phyloP scores from a whole-genome alignment of 2,797 vertebrate genomes.

The Acanthurus lineatus region DNA sequence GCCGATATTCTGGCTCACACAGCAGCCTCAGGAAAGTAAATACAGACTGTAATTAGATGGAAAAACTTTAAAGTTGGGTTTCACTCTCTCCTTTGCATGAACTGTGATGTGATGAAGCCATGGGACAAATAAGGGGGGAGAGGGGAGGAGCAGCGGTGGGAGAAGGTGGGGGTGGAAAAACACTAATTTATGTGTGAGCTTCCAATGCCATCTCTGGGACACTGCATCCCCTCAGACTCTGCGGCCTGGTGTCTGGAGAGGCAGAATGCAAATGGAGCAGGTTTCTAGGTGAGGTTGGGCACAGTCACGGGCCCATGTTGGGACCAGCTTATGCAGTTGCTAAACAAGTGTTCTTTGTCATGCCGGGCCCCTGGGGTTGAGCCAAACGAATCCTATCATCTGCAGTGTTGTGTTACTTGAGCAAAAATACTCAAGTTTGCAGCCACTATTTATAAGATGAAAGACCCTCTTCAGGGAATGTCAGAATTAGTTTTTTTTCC shows the following conservation, averaged over 20 bases:
- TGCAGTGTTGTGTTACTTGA: constrained; percentile 81
- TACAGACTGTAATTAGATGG: constrained; percentile 77
- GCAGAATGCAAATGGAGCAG: constrained; percentile 80
- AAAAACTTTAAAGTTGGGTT: constrained; percentile 77
- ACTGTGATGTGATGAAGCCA: constrained; percentile 79
- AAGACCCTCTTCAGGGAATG: constrained; percentile 85
- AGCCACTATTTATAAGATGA: constrained; percentile 88
- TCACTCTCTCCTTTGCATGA: constrained; percentile 78
- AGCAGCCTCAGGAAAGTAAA: constrained; percentile 77
- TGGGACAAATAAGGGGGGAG: constrained; percentile 73
- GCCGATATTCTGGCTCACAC: constrained; percentile 60
- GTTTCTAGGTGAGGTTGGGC: constrained; percentile 79
- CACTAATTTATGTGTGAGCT: constrained; percentile 81
- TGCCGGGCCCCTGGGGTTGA: constrained; percentile 75
- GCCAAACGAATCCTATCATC: constrained; percentile 81
- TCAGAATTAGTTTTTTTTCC: constrained; percentile 80
- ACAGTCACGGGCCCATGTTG: constrained; percentile 77
- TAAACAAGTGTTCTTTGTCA: constrained; percentile 86
- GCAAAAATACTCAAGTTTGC: constrained; percentile 81
- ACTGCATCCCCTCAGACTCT: constrained; percentile 65
- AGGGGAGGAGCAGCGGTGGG: constrained; percentile 51
- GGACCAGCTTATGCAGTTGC: constrained; percentile 75
- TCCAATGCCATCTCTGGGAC: constrained; percentile 76
- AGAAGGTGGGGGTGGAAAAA: constrained; percentile 47
- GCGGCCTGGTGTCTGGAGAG: constrained; percentile 74